Conservation (phyloP, 2,888 invertebrate species). For the Leptopilina drosophilae region DNA sequence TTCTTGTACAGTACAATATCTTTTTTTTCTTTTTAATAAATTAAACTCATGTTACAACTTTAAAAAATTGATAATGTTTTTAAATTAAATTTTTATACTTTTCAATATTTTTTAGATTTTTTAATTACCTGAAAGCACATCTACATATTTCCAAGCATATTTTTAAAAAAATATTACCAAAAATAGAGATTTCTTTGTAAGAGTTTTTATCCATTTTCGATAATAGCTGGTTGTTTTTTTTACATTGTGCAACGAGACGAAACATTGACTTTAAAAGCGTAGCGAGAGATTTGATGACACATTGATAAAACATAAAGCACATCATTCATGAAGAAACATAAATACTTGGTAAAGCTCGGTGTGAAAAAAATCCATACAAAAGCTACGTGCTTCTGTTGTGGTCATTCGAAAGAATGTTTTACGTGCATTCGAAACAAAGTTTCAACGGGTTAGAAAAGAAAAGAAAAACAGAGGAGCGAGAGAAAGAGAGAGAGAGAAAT, state of each 20-base stretch:
- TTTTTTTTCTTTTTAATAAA: too few relatives aligned
- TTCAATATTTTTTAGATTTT: too few relatives aligned
- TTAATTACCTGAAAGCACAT: too few relatives aligned
- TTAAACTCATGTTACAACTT: too few relatives aligned
- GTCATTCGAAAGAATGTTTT: conserved; percentile 29
- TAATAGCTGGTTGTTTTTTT: neutral
- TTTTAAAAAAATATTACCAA: too few relatives aligned
- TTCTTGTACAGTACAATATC: too few relatives aligned
- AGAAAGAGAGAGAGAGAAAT: neutral
- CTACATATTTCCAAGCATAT: too few relatives aligned
- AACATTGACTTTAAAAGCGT: conserved; percentile 9
- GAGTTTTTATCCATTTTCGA: neutral
- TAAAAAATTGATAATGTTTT: too few relatives aligned
- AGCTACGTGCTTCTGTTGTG: conserved; percentile 23
- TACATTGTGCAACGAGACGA: neutral
- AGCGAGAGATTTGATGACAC: neutral
- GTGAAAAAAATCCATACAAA: conserved; percentile 20
- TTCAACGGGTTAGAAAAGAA: neutral
- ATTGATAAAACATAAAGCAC: conserved; percentile 10
- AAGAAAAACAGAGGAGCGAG: neutral
- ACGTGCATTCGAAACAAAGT: conserved; percentile 19
- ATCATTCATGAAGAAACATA: conserved; percentile 11
- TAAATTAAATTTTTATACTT: too few relatives aligned
- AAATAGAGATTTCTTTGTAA: too few relatives aligned
- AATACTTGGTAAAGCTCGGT: conserved; percentile 7